These are phyloP conservation scores for Acanthurus leucopareius DNA, from an alignment of 2,797 vertebrate genomes.

Conservation along the genomic window DNA sequence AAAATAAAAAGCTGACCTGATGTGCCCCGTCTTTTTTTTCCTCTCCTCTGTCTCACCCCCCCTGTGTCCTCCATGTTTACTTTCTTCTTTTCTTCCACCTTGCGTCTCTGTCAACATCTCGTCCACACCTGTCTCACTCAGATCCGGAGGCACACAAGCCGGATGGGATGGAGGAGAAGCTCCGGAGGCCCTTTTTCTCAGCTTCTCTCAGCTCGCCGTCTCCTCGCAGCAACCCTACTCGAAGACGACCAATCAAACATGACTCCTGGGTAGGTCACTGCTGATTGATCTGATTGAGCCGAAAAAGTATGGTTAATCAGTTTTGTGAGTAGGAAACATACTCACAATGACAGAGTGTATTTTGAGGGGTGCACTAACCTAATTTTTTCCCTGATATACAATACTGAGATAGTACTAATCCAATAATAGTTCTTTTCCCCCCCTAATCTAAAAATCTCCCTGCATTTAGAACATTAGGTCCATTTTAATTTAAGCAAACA, in stretches of 20 bases:
- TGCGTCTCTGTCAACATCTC: slow-evolving; percentile 24
- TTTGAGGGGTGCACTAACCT: neutral
- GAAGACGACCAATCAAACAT: slow-evolving; percentile 84
- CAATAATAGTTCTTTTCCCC: too few relatives aligned
- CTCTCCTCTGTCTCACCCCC: neutral
- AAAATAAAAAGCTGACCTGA: neutral
- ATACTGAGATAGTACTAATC: neutral
- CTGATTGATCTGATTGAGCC: neutral
- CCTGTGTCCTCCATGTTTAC: neutral
- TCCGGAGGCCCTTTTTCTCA: slow-evolving; percentile 81
- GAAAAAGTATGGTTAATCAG: neutral
- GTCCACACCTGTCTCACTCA: slow-evolving; percentile 50
- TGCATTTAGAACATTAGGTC: neutral
- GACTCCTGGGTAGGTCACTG: slow-evolving; percentile 85
- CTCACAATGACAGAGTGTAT: neutral
- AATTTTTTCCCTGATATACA: neutral
- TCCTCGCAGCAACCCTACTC: slow-evolving; percentile 80
- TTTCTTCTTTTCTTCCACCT: neutral
- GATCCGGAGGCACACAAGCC: slow-evolving; percentile 74
- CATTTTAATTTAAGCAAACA: neutral
- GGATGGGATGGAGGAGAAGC: slow-evolving; percentile 71
- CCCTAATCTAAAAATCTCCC: neutral
- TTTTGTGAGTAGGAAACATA: neutral
- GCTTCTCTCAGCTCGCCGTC: slow-evolving; percentile 82
- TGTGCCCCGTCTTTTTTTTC: neutral